Conservation (phyloP, 2,113 vertebrate genomes). For the Dasyornis broadbenti region DNA sequence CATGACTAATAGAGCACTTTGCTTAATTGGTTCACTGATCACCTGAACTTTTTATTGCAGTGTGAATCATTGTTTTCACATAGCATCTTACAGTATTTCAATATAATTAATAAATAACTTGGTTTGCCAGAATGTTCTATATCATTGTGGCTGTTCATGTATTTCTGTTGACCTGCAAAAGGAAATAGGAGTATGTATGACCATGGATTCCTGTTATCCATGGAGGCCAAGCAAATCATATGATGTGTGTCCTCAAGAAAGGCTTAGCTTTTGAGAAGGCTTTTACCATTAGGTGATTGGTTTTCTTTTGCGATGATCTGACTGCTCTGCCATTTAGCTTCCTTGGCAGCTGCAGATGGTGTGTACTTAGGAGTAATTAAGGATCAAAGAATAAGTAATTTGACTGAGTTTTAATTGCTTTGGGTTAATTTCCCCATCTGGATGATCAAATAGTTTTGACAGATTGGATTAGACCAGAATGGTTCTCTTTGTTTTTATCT, state of each 20-base stretch:
- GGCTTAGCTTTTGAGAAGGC: neutral
- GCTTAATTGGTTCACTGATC: neutral
- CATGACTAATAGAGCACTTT: neutral
- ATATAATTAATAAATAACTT: neutral
- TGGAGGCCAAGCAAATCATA: neutral
- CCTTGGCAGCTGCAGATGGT: neutral
- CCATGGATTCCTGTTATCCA: neutral
- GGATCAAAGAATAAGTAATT: constrained; percentile 8
- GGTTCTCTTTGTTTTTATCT: neutral
- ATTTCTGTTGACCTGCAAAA: neutral
- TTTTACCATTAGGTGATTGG: neutral
- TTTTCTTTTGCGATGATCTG: neutral
- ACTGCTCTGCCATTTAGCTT: neutral
- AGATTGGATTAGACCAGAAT: neutral
- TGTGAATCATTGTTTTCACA: neutral
- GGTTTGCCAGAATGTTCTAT: neutral
- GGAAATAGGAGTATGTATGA: neutral
- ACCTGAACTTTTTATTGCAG: neutral
- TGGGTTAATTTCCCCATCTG: neutral
- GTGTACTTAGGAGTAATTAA: neutral
- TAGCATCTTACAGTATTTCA: neutral
- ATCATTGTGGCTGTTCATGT: neutral
- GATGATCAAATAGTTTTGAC: neutral
- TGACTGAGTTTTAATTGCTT: neutral
- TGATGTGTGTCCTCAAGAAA: neutral